A percentile compares a stretch with the other conserved stretches of the same genome.
Conservation (phyloP, 2,888 invertebrate genomes). For the Amaurobius ferox region DNA sequence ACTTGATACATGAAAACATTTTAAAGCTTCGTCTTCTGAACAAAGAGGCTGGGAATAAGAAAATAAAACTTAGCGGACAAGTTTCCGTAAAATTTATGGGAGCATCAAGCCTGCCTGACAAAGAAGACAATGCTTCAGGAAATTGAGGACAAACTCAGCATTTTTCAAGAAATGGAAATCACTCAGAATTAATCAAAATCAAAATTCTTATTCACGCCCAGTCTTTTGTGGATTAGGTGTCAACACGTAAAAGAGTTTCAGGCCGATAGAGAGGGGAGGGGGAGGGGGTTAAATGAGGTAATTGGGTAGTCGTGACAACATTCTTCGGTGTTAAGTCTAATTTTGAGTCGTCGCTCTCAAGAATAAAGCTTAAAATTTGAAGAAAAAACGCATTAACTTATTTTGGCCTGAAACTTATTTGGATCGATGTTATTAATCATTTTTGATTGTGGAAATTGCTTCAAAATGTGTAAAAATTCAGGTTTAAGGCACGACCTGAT, state of each 20-base stretch:
- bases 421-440: background rate
- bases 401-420: background rate
- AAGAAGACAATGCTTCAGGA: constrained; percentile 46
- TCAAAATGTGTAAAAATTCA: too few relatives aligned
- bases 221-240: constrained; percentile 27
- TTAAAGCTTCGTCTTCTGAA: constrained; percentile 45
- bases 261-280: background rate
- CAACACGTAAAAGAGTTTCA: background rate
- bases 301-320: background rate
- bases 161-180: constrained; percentile 44
- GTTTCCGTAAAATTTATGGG: constrained; percentile 49
- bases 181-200: constrained; percentile 43
- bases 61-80: constrained; percentile 56
- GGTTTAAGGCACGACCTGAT: too few relatives aligned
- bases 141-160: constrained; percentile 12
- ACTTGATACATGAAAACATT: constrained; percentile 63
- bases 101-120: constrained; percentile 25
- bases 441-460: background rate
- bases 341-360: background rate
- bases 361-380: background rate
- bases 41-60: constrained; percentile 43
- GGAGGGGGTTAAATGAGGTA: background rate
- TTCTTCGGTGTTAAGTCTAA: background rate
- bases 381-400: background rate
- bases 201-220: constrained; percentile 11